phyloP scores from a whole-genome alignment of 2,888 invertebrate species.

The Chelonus formosanus region DNA sequence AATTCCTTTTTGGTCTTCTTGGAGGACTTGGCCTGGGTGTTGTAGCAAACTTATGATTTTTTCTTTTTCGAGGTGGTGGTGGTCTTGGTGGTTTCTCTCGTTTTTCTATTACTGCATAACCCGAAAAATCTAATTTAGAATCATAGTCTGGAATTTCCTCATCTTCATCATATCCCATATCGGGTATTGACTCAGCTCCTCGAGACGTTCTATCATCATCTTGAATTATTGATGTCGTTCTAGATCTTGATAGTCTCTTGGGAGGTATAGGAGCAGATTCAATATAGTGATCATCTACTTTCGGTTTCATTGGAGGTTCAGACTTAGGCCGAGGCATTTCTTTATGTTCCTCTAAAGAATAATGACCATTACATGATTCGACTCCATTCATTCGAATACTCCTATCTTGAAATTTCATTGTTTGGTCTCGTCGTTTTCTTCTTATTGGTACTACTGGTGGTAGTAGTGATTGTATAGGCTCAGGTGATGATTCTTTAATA shows the following conservation, averaged over 20 bases:
- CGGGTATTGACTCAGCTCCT: slow-evolving; percentile 73
- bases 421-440: slow-evolving; percentile 39
- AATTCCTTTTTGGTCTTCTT: slow-evolving; percentile 70
- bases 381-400: slow-evolving; percentile 26
- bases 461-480: neutral
- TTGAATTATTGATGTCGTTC: slow-evolving; percentile 62
- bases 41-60: slow-evolving; percentile 73
- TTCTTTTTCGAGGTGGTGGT: slow-evolving; percentile 70
- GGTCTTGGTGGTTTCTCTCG: slow-evolving; percentile 70
- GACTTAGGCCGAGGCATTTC: slow-evolving; percentile 34
- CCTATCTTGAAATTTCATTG: slow-evolving; percentile 6
- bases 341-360: slow-evolving; percentile 5
- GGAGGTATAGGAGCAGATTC: slow-evolving; percentile 68
- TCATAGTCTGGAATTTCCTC: slow-evolving; percentile 64
- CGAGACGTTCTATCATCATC: slow-evolving; percentile 79
- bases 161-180: slow-evolving; percentile 63
- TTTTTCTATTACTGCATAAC: slow-evolving; percentile 83
- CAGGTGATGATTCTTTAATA: slow-evolving; percentile 19
- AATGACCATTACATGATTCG: slow-evolving; percentile 37
- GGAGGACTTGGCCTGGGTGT: slow-evolving; percentile 70
- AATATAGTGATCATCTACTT: slow-evolving; percentile 67
- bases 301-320: slow-evolving; percentile 42
- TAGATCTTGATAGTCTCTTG: slow-evolving; percentile 68
- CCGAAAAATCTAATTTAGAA: slow-evolving; percentile 66
- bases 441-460: slow-evolving; percentile 40